These are phyloP conservation scores for Astyanax mexicanus DNA, from an alignment of 2,797 vertebrate species.

Conservation along the genomic window DNA sequence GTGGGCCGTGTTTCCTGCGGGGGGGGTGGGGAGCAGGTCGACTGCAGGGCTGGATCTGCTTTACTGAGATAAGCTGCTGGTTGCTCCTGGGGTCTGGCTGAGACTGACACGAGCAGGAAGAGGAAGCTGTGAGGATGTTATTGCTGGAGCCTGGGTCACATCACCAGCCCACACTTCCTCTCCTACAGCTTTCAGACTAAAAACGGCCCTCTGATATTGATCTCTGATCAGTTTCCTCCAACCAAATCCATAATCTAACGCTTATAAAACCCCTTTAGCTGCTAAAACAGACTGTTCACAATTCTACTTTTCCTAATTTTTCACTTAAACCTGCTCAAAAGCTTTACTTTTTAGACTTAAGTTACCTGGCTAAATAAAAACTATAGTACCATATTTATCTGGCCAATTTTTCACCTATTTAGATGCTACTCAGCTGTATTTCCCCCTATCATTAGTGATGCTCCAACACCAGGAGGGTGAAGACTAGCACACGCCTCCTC, in stretches of 20 bases:
- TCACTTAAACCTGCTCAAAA: too few species aligned
- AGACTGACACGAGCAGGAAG: constrained; percentile 67
- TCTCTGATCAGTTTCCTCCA: constrained; percentile 25
- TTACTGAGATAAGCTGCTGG: constrained; percentile 69
- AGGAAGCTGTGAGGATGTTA: constrained; percentile 64
- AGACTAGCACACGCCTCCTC: too few species aligned
- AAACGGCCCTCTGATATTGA: background rate
- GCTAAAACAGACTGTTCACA: too few species aligned
- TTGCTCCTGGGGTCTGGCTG: constrained; percentile 55
- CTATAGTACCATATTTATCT: too few species aligned
- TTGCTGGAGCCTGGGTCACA: constrained; percentile 49
- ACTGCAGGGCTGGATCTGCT: constrained; percentile 59
- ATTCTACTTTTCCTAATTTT: too few species aligned
- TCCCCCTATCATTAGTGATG: too few species aligned
- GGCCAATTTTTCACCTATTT: too few species aligned
- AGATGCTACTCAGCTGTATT: too few species aligned
- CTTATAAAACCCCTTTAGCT: background rate
- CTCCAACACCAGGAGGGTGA: too few species aligned
- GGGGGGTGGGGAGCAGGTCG: constrained; percentile 32
- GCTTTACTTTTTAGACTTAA: too few species aligned
- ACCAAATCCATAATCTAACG: background rate
- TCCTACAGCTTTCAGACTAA: constrained; percentile 33
- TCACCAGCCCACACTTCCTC: constrained; percentile 61
- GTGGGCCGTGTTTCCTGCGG: constrained; percentile 49
- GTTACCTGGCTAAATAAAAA: too few species aligned